Percentiles rank a stretch among this genome's conserved stretches.
Evolutionary conservation across 2,797 vertebrate species (phyloP).

Genomic region (Myripristis jacobus): DNA sequence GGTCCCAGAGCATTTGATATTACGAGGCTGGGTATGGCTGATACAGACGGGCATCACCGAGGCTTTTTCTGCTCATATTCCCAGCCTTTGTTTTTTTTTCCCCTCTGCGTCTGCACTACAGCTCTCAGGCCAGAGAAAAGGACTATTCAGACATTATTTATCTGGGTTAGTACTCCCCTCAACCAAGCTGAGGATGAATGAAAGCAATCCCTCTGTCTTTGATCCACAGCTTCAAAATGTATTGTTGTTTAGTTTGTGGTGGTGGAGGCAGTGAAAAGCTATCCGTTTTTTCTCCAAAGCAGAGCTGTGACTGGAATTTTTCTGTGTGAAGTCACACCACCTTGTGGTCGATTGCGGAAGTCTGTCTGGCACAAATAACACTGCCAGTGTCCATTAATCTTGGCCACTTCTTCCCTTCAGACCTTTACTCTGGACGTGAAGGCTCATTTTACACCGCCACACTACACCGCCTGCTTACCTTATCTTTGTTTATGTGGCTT

Average conservation of each 20-base stretch:
- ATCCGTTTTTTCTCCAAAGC: slow-evolving; percentile 20
- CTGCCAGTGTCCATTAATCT: neutral
- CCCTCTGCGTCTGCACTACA: slow-evolving; percentile 44
- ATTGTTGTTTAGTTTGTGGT: slow-evolving; percentile 64
- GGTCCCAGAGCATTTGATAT: slow-evolving; percentile 60
- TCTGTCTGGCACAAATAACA: neutral
- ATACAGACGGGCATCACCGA: slow-evolving; percentile 47
- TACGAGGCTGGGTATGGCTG: slow-evolving; percentile 32
- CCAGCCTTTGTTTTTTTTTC: slow-evolving; percentile 23
- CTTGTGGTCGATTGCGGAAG: slow-evolving; percentile 64
- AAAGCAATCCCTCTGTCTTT: slow-evolving; percentile 65
- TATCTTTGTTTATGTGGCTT: neutral
- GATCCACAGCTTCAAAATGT: slow-evolving; percentile 52
- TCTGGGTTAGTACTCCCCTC: slow-evolving; percentile 62
- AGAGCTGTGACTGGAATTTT: slow-evolving; percentile 35
- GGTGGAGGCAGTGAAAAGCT: slow-evolving; percentile 47
- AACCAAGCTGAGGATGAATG: slow-evolving; percentile 64
- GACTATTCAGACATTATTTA: slow-evolving; percentile 64
- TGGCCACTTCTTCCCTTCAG: slow-evolving; percentile 2
- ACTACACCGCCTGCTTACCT: neutral
- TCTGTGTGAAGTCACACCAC: slow-evolving; percentile 57
- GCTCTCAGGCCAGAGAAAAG: slow-evolving; percentile 55
- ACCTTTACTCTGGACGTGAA: neutral
- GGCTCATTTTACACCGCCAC: neutral
- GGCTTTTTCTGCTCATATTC: slow-evolving; percentile 59